A percentile compares a stretch with the other conserved stretches of the same genome.
phyloP scores from a whole-genome alignment of 2,888 invertebrate species.

The Acleris laterana region DNA sequence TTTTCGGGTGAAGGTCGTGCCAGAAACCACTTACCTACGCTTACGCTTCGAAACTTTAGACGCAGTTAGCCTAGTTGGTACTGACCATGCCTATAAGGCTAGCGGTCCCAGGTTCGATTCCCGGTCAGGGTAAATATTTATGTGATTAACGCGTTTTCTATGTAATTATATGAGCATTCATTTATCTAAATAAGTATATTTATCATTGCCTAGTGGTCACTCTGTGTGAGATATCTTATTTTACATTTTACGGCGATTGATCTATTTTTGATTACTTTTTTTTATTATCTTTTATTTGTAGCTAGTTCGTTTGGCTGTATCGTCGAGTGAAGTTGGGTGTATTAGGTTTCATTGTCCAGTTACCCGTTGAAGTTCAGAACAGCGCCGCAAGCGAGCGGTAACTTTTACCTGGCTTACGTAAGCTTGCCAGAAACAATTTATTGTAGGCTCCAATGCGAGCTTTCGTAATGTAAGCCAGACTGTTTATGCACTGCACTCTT shows the following conservation, averaged over 20 bases:
- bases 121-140: too few species aligned
- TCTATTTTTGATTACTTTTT: too few species aligned
- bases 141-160: too few species aligned
- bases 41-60: neutral
- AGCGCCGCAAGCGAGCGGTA: conserved; percentile 68
- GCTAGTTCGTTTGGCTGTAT: neutral
- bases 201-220: too few species aligned
- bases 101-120: too few species aligned
- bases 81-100: too few species aligned
- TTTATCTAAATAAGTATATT: too few species aligned
- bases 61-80: too few species aligned
- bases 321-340: conserved; percentile 9
- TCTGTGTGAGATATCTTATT: too few species aligned
- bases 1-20: conserved; percentile 68
- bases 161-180: too few species aligned
- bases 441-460: conserved; percentile 74
- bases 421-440: conserved; percentile 76
- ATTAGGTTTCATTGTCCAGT: conserved; percentile 6
- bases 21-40: conserved; percentile 32
- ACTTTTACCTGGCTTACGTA: conserved; percentile 81
- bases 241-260: too few species aligned
- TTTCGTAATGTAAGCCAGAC: conserved; percentile 77
- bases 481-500: conserved; percentile 59
- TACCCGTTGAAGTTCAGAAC: conserved; percentile 69
- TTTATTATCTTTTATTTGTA: neutral